Conservation (phyloP, 2,113 vertebrate species). For the Anser cygnoides region DNA sequence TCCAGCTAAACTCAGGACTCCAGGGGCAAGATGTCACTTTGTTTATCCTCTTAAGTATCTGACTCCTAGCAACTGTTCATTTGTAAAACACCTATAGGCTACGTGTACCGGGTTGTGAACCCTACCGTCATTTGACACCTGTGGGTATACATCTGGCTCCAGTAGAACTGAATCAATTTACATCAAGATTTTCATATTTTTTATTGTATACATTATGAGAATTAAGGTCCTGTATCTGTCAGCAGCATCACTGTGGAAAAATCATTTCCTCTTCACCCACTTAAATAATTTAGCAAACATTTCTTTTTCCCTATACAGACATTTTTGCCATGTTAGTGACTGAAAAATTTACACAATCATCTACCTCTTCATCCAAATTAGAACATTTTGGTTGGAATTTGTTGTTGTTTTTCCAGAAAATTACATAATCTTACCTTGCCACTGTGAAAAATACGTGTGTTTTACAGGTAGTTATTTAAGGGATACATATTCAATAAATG, state of each 20-base stretch:
- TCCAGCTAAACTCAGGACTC: not conserved
- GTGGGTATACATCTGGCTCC: not conserved
- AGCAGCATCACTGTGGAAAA: not conserved
- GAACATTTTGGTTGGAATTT: not conserved
- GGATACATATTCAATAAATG: not conserved
- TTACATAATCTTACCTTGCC: not conserved
- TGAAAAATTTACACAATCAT: not conserved
- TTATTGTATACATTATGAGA: not conserved
- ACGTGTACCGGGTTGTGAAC: not conserved
- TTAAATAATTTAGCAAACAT: not conserved
- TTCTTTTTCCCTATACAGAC: not conserved
- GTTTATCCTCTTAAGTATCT: not conserved
- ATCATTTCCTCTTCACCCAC: not conserved
- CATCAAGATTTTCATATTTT: not conserved
- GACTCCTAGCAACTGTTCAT: not conserved
- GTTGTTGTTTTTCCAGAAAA: not conserved
- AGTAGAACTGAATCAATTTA: not conserved
- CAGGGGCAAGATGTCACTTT: not conserved
- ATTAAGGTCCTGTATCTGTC: not conserved
- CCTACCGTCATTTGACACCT: not conserved
- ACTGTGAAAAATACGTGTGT: not conserved
- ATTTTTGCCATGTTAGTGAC: not conserved
- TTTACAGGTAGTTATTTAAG: not conserved
- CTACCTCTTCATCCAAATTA: not conserved
- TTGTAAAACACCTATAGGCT: constrained; percentile 6